Evolutionary conservation across 2,113 vertebrate species (phyloP).

Genomic region (Hemiprocne comata): DNA sequence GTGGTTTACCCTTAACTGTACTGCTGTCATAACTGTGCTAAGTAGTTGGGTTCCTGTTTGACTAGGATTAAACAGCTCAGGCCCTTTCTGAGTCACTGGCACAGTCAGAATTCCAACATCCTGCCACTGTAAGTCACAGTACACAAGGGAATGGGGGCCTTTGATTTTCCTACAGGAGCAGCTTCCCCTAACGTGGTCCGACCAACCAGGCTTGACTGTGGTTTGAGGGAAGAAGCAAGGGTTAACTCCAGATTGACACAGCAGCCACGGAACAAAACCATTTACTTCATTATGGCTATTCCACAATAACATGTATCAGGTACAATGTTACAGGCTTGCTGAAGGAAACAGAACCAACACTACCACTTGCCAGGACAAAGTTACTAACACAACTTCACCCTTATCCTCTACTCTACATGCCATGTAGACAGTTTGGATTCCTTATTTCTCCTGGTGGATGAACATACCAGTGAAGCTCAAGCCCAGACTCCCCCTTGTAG

Average conservation of each 20-base stretch:
- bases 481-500: neutral
- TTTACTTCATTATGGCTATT: neutral
- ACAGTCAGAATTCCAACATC: neutral
- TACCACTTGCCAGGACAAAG: neutral
- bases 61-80: neutral
- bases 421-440: neutral
- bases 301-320: neutral
- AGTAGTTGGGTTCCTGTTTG: neutral
- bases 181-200: neutral
- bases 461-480: neutral
- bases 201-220: neutral
- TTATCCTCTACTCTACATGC: neutral
- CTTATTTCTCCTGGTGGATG: neutral
- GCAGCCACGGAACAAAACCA: neutral
- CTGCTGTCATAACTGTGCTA: neutral
- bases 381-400: neutral
- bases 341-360: neutral
- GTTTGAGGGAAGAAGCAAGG: neutral
- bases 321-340: accelerated
- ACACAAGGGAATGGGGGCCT: neutral
- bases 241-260: neutral
- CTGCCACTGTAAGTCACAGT: neutral
- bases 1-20: neutral
- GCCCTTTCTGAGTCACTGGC: neutral
- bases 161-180: neutral